Base-by-base conservation (phyloP, 1,140 invertebrate genomes). In the Drosophila trapezifrons region DNA sequence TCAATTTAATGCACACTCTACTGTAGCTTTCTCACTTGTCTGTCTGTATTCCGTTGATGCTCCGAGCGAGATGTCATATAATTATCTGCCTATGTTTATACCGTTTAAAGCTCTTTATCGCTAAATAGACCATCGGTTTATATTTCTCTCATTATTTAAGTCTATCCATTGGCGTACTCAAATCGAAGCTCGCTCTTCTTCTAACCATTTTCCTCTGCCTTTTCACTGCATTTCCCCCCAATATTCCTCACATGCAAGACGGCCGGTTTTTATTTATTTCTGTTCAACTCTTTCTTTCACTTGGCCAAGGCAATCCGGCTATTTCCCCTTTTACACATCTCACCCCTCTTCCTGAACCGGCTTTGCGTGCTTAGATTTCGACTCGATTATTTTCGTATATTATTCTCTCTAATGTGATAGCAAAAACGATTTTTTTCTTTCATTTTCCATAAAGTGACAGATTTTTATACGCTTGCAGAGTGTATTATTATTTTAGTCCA, bases 251-350 rank as follows among this genome's bases (percentile, higher is more conserved):
- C 66, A 72, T 59, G 67, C 54, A 18, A 52, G n/a, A 15, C 29
- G 18, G 18, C 17, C 54, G 35, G 47, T 20, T 52, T 69, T 67
- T 71, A 46, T 70, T 71, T 40, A 47, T 71, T 71, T 70, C 46
- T 45, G 40, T 60, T 73, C 47, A 86, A 85, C 82, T 86, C 70
- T 85, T 85, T 86, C 78, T 85, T 85, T 85, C 70, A 78, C 65
- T 78, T 86, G 82, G 69, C 75, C 74, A 74, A 78, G 63, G 51
- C 80, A 69, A 59, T 52, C 57, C 42, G 54, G 29, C 49, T 55
- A 45, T 55, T 43, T 25, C 49, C 35, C 49, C 47, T 45, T n/a
- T 57, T 8, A 29, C 27, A 29, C 46, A 51, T 29, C 25, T 29
- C 40, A 25, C 20, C 17, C 10, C 62, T 29, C 57, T 15, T 43